Conservation (phyloP, 2,888 invertebrate genomes). For the Coecobrya sp. region DNA sequence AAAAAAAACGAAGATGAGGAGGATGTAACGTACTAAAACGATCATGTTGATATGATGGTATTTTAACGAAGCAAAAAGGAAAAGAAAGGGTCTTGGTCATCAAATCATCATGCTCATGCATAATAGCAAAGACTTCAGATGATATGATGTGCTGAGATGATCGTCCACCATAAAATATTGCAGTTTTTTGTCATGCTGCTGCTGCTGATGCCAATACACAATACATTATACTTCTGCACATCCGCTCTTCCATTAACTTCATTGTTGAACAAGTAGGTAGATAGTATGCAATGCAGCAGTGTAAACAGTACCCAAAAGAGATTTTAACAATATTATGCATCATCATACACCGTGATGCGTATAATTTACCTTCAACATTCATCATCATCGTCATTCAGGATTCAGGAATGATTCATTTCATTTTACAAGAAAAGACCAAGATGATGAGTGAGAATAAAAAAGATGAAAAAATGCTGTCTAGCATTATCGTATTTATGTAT, state of each 20-base stretch:
- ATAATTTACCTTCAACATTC: slow-evolving; percentile 49
- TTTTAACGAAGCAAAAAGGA: slow-evolving; percentile 31
- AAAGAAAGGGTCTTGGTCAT: slow-evolving; percentile 64
- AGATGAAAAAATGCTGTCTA: not conserved
- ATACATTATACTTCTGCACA: not conserved
- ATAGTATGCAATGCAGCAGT: not conserved
- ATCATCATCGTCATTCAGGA: slow-evolving; percentile 36
- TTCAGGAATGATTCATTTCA: slow-evolving; percentile 53
- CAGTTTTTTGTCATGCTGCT: slow-evolving; percentile 1
- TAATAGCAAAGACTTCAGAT: not conserved
- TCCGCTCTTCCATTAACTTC: not conserved
- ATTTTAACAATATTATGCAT: slow-evolving; percentile 10
- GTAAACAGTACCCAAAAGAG: not conserved
- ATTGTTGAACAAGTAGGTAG: not conserved
- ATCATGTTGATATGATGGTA: slow-evolving; percentile 26
- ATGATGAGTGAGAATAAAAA: not conserved
- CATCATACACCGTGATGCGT: slow-evolving; percentile 44
- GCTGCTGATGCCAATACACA: slow-evolving; percentile 43
- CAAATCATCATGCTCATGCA: slow-evolving; percentile 45
- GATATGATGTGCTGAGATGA: not conserved
- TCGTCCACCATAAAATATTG: slow-evolving; percentile 55
- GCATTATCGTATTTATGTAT: not conserved
- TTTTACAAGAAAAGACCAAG: slow-evolving; percentile 17
- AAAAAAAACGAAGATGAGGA: not conserved
- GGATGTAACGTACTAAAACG: slow-evolving; percentile 22